Evolutionary conservation across 2,888 invertebrate species (phyloP).

Genomic region (Drepanosiphum platanoidis): DNA sequence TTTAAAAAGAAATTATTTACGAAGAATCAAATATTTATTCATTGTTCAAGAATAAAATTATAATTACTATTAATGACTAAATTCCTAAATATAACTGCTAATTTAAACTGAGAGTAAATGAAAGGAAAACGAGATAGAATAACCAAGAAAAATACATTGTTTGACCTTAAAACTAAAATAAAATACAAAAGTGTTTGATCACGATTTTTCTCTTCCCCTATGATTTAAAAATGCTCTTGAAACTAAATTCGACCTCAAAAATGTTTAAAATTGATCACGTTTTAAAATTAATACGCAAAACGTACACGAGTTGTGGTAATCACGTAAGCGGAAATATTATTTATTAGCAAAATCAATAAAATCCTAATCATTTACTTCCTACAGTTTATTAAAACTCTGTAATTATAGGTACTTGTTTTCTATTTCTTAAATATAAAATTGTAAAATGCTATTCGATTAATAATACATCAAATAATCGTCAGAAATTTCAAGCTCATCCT

Average conservation of each 20-base stretch:
- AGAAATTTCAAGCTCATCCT: no score
- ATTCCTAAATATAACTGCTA: no score
- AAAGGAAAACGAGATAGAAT: background rate
- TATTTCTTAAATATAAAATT: no score
- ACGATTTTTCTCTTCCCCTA: slow-evolving; percentile 23
- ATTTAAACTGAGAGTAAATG: background rate
- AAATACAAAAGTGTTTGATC: slow-evolving; percentile 16
- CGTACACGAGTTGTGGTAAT: background rate
- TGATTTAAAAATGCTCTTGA: slow-evolving; percentile 7
- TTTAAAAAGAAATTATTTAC: background rate
- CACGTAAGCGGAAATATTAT: background rate
- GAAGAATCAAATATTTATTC: background rate
- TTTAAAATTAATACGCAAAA: background rate
- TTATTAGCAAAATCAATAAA: background rate
- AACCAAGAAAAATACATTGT: background rate
- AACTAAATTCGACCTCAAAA: slow-evolving; percentile 6
- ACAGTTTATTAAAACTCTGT: background rate
- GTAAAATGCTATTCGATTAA: background rate
- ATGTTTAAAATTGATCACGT: slow-evolving; percentile 16
- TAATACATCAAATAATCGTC: no score
- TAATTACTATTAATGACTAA: background rate
- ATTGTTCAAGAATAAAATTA: background rate
- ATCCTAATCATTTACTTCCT: background rate
- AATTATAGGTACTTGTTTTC: background rate
- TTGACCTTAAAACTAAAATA: slow-evolving; percentile 31